Conservation (phyloP, 2,797 vertebrate genomes). For the Spinus olivaceus region DNA sequence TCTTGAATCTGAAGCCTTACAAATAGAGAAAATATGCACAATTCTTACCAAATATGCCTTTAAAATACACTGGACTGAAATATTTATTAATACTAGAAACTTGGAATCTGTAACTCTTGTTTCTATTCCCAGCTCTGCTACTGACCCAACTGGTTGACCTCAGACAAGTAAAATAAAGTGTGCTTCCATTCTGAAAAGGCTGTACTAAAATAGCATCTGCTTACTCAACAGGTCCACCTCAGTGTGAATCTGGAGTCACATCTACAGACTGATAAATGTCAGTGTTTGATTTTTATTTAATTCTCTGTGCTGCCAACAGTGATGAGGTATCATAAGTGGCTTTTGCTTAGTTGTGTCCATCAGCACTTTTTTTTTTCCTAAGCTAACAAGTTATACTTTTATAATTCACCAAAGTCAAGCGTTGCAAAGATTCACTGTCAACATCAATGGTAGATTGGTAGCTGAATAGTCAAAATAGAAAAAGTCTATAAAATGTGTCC, state of each 20-base stretch:
- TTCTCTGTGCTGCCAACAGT: neutral
- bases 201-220: conserved; percentile 19
- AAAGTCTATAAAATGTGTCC: neutral
- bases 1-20: neutral
- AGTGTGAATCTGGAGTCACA: neutral
- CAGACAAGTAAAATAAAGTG: conserved; percentile 53
- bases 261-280: neutral
- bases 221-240: conserved; percentile 23
- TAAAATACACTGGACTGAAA: conserved; percentile 30
- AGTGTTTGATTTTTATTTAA: neutral
- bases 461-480: neutral
- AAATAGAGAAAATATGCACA: neutral
- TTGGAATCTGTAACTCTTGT: conserved; percentile 36
- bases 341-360: neutral
- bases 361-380: neutral
- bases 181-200: conserved; percentile 24
- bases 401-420: neutral
- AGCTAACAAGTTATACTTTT: neutral
- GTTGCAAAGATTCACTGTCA: neutral
- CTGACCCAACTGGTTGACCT: conserved; percentile 52
- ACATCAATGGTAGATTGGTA: neutral
- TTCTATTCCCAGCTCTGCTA: conserved; percentile 54
- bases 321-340: neutral
- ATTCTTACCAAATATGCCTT: conserved; percentile 32
- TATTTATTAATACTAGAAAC: conserved; percentile 53